Conservation (phyloP, 2,113 vertebrate genomes). For the Ancistrus triradiatus region DNA sequence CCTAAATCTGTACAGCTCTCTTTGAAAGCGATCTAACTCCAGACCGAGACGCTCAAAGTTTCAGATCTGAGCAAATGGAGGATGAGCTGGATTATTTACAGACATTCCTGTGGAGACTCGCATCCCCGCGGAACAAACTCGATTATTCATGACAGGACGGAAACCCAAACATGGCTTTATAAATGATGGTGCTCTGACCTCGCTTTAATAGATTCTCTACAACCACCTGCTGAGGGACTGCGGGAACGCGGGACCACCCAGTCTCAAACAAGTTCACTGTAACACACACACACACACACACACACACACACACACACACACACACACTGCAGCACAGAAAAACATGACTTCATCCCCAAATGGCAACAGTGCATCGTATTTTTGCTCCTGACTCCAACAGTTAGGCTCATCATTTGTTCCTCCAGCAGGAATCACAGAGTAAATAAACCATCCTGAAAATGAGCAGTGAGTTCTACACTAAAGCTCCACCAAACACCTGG, state of each 20-base stretch:
- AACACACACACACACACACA: conserved; percentile 26
- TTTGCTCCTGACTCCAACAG: not conserved
- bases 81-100: no score
- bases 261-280: conserved; percentile 28
- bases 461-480: no score
- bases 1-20: no score
- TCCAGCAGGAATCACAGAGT: conserved; percentile 1
- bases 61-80: no score
- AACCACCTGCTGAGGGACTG: conserved; percentile 37
- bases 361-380: conserved; percentile 8
- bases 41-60: no score
- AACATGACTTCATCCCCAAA: conserved; percentile 37
- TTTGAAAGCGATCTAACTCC: no score
- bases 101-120: no score
- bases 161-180: conserved; percentile 31
- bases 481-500: no score
- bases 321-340: conserved; percentile 23
- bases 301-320: conserved; percentile 27
- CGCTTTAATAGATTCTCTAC: conserved; percentile 3
- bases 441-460: conserved; percentile 17
- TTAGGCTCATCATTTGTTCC: not conserved
- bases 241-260: conserved; percentile 15
- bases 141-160: conserved; percentile 7
- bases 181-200: conserved; percentile 37
- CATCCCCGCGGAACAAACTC: no score